These are phyloP conservation scores for Trisateles emortualis DNA, from an alignment of 2,888 invertebrate species.

Conservation along the genomic window DNA sequence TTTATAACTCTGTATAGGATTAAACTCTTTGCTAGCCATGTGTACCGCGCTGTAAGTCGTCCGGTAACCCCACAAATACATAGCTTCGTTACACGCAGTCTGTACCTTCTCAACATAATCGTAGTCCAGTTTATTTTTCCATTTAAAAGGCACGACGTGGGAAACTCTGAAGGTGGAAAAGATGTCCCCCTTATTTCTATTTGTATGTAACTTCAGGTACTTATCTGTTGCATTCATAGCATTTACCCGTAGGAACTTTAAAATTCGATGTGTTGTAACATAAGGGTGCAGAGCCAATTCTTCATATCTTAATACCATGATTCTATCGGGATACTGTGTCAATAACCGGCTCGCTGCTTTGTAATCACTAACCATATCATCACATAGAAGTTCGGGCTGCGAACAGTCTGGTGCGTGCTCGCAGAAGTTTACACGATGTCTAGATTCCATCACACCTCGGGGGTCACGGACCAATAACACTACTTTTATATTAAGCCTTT, in stretches of 20 bases:
- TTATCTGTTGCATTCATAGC: conserved; percentile 88
- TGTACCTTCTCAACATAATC: conserved; percentile 92
- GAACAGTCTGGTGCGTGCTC: conserved; percentile 93
- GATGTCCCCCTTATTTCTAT: conserved; percentile 92
- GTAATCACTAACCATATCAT: conserved; percentile 94
- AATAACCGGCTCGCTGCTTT: conserved; percentile 90
- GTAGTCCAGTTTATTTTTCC: conserved; percentile 91
- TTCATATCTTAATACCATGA: conserved; percentile 94
- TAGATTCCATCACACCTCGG: conserved; percentile 94
- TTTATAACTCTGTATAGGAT: conserved; percentile 73
- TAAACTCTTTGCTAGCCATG: conserved; percentile 77
- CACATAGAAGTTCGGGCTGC: conserved; percentile 91
- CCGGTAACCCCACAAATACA: conserved; percentile 94
- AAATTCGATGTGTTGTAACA: conserved; percentile 89
- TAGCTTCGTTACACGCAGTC: conserved; percentile 91
- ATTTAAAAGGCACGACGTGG: conserved; percentile 94
- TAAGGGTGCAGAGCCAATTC: conserved; percentile 93
- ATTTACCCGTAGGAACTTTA: conserved; percentile 92
- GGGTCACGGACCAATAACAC: conserved; percentile 94
- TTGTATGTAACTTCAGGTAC: conserved; percentile 94
- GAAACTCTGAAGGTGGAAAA: conserved; percentile 95
- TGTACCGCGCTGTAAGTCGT: conserved; percentile 84
- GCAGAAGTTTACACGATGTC: conserved; percentile 93
- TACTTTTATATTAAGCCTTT: conserved; percentile 91
- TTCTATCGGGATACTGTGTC: conserved; percentile 90